Conservation (phyloP, 2,797 vertebrate species). For the Capromys pilorides region DNA sequence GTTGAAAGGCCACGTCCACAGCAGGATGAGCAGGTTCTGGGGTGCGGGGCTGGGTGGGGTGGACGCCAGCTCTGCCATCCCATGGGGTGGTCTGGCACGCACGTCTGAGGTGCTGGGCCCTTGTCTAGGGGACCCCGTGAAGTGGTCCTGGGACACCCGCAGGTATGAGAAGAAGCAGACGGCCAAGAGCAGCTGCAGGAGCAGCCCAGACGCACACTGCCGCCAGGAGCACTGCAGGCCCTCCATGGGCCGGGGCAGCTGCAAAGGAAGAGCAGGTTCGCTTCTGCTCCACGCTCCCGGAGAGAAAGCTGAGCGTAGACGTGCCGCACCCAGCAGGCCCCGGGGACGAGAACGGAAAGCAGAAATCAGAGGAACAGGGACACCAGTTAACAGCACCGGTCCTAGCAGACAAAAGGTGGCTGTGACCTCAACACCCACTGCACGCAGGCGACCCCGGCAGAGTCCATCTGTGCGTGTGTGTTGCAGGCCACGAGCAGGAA, state of each 20-base stretch:
- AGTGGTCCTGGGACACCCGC: not conserved
- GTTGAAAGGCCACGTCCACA: constrained; percentile 82
- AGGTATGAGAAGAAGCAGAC: constrained; percentile 56
- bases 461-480: not conserved
- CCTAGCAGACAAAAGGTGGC: not conserved
- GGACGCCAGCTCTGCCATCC: accelerated
- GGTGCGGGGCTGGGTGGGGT: accelerated
- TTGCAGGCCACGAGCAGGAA: not conserved
- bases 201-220: not conserved
- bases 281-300: not conserved
- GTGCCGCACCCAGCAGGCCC: not conserved
- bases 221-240: not conserved
- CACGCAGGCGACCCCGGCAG: not conserved
- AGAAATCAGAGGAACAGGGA: not conserved
- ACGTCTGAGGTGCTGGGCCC: accelerated
- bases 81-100: no score
- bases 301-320: not conserved
- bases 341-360: not conserved
- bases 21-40: constrained; percentile 29
- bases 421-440: not conserved
- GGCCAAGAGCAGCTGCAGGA: constrained; percentile 41
- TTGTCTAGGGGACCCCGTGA: accelerated
- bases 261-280: not conserved
- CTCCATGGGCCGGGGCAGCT: not conserved
- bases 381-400: not conserved